Evolutionary conservation across 2,113 vertebrate genomes (phyloP).

Genomic region (Petroica traversi): DNA sequence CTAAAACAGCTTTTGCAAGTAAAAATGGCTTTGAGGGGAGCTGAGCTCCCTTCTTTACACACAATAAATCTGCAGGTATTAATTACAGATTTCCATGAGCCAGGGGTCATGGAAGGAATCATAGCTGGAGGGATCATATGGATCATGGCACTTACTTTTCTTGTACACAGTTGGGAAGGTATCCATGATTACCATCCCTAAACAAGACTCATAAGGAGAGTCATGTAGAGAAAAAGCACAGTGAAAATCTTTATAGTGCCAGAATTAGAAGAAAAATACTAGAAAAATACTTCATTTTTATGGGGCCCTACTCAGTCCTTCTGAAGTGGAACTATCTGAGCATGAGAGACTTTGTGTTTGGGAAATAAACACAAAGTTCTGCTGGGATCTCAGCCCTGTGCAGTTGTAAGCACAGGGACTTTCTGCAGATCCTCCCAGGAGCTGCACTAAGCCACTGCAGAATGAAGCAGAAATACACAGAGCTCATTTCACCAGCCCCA

Average conservation of each 20-base stretch:
- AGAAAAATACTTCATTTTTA: not conserved
- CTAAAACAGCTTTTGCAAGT: not conserved
- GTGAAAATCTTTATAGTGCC: not conserved
- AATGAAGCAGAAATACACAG: not conserved
- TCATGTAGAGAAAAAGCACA: not conserved
- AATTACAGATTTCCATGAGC: not conserved
- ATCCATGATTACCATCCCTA: not conserved
- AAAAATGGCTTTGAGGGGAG: not conserved
- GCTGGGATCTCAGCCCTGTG: not conserved
- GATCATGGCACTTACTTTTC: not conserved
- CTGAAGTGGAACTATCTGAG: not conserved
- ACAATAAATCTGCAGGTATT: fast-evolving
- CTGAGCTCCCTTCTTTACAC: not conserved
- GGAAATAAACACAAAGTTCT: not conserved
- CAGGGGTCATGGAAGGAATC: not conserved
- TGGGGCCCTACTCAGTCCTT: not conserved
- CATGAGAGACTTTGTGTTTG: not conserved
- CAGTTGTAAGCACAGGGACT: not conserved
- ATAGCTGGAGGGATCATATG: not conserved
- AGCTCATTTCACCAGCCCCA: not conserved
- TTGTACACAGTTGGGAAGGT: not conserved
- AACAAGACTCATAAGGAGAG: not conserved
- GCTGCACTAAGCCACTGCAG: not conserved
- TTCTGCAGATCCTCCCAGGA: not conserved
- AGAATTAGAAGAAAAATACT: not conserved